Evolutionary conservation across 2,888 invertebrate genomes (phyloP), one percentile per base, ranked within the genome.

Genomic region (Amblyjoppa proteus): DNA sequence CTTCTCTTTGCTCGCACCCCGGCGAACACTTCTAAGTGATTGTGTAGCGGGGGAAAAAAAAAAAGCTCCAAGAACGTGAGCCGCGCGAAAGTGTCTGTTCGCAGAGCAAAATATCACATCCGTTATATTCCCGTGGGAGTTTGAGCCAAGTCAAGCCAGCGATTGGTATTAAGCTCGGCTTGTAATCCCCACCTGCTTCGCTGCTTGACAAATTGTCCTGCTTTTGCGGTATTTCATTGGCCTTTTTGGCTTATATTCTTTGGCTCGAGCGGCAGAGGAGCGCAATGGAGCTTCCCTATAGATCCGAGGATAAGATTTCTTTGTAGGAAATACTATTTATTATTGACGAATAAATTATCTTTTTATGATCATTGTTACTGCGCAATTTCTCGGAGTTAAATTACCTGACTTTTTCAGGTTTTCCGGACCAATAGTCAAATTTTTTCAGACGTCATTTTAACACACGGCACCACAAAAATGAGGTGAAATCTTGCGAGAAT

Each of bases 11-110:
- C 28, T 28, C 61, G 16, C 31, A n/a, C 61, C 61, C 61, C 34
- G 61, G 34, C n/a, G 61, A 61, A 61, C 61, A 61, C 61, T 61
- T 31, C 61, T 34, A 61, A 61, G 61, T 61, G 61, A 61, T 61
- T 61, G 61, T 61, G 61, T 34, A 16, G 6, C 13, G 31, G 31
- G 20, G 20, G n/a, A n/a, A 20, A 20, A 20, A 31, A 16, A 5
- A 61, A 31, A 61, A 31, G 31, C 58, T 58, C 58, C 28, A 11
- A 34, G 16, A 31, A 61, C 28, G 31, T 34, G 61, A 61, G 25
- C 11, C 11, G 20, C 5, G 58, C 16, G 61, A 61, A 28, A n/a
- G 61, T 31, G 31, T 61, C 61, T 61, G 61, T 61, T 34, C 31
- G 61, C 16, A 61, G 31, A 61, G 34, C 16, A 34, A 61, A 61